A percentile compares a stretch with the other conserved stretches of the same genome.
These are phyloP conservation scores for Willowsia nigromaculata DNA, from an alignment of 2,888 invertebrate species.

Conservation along the genomic window DNA sequence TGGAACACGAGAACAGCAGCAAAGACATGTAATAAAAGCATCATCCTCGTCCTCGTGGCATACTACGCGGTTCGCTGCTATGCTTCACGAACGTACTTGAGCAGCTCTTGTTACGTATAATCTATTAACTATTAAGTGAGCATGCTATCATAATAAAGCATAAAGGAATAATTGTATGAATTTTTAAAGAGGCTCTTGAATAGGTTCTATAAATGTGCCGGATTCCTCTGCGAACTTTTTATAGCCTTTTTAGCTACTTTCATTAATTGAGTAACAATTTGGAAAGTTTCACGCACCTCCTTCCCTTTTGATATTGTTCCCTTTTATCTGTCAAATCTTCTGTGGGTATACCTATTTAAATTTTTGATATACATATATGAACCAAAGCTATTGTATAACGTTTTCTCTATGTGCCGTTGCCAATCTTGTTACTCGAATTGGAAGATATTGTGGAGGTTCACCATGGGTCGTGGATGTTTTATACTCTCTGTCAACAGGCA, in stretches of 20 bases:
- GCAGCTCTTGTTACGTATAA: slow-evolving; percentile 1
- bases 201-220: neutral
- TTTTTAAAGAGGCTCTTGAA: neutral
- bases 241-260: too few species aligned
- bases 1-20: neutral
- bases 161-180: neutral
- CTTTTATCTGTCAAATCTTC: too few species aligned
- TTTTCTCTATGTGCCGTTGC: neutral
- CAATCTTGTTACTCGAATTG: neutral
- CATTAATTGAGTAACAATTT: too few species aligned
- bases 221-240: too few species aligned
- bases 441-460: neutral
- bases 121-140: neutral
- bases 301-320: too few species aligned
- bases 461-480: neutral
- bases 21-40: neutral
- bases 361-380: too few species aligned
- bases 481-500: neutral
- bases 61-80: neutral
- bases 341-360: too few species aligned
- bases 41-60: slow-evolving; percentile 19
- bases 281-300: too few species aligned
- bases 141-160: neutral
- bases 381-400: too few species aligned
- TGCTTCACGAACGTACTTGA: neutral